A percentile compares a stretch with the other conserved stretches of the same genome.
Conservation (phyloP, 2,888 invertebrate species). For the Perizoma affinitatum region DNA sequence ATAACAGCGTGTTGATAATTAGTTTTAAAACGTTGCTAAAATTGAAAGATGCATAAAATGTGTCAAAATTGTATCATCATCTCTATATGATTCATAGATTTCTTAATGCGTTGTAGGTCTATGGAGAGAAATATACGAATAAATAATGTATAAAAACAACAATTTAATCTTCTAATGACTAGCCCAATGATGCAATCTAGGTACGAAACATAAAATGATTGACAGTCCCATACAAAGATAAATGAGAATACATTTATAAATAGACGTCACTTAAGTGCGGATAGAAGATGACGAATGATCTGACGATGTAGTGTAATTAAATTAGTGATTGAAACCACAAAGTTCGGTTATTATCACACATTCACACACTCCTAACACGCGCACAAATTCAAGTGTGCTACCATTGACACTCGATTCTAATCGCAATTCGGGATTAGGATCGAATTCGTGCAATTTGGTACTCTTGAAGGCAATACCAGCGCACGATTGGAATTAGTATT, state of each 20-base stretch:
- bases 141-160: too few relatives aligned
- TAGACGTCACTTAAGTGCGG: background rate
- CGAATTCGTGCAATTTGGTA: too few relatives aligned
- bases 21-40: background rate
- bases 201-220: slow-evolving; percentile 53
- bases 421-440: too few relatives aligned
- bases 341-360: slow-evolving; percentile 13
- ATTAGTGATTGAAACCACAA: slow-evolving; percentile 9
- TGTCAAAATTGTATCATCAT: slow-evolving; percentile 1
- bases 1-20: too few relatives aligned
- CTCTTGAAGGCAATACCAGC: too few relatives aligned
- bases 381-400: background rate
- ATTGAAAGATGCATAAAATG: background rate
- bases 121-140: too few relatives aligned
- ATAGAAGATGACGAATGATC: slow-evolving; percentile 5
- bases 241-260: slow-evolving; percentile 35
- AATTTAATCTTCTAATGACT: slow-evolving; percentile 55
- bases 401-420: too few relatives aligned
- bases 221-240: slow-evolving; percentile 51
- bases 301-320: slow-evolving; percentile 4
- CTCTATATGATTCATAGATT: slow-evolving; percentile 22
- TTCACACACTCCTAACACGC: slow-evolving; percentile 7
- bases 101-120: too few relatives aligned
- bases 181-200: slow-evolving; percentile 54
- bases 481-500: too few relatives aligned